A percentile compares a stretch with the other conserved stretches of the same genome.
Conservation (phyloP, 2,797 vertebrate genomes). For the Lacerta agilis region DNA sequence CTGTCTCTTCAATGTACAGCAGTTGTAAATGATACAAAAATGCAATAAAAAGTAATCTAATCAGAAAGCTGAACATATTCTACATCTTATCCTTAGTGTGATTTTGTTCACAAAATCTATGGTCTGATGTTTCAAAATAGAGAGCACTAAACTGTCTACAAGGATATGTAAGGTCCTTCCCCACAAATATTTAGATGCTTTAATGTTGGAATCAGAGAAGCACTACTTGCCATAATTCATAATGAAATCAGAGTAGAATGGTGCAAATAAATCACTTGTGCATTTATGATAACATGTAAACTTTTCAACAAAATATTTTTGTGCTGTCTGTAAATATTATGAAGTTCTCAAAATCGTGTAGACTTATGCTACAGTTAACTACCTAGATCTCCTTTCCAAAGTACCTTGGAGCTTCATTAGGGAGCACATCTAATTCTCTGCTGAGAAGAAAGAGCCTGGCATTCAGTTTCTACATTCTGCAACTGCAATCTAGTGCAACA, state of each 20-base stretch:
- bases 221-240: conserved; percentile 51
- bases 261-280: not conserved
- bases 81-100: not conserved
- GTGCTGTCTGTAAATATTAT: conserved; percentile 17
- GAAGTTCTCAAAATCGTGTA: conserved; percentile 2
- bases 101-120: not conserved
- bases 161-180: conserved; percentile 38
- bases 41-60: not conserved
- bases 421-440: conserved; percentile 56
- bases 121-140: not conserved
- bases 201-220: conserved; percentile 47
- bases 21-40: not conserved
- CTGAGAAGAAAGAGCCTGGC: conserved; percentile 64
- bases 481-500: conserved; percentile 75
- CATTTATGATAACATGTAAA: conserved; percentile 47
- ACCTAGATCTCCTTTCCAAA: conserved; percentile 51
- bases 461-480: conserved; percentile 66
- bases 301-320: conserved; percentile 10
- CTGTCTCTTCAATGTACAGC: not conserved
- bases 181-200: conserved; percentile 22
- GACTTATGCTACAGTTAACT: conserved; percentile 7
- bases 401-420: conserved; percentile 39
- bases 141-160: conserved; percentile 25
- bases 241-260: conserved; percentile 40
- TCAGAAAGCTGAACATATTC: not conserved